Evolutionary conservation across 2,797 vertebrate genomes (phyloP).

Genomic region (Pterois miles): DNA sequence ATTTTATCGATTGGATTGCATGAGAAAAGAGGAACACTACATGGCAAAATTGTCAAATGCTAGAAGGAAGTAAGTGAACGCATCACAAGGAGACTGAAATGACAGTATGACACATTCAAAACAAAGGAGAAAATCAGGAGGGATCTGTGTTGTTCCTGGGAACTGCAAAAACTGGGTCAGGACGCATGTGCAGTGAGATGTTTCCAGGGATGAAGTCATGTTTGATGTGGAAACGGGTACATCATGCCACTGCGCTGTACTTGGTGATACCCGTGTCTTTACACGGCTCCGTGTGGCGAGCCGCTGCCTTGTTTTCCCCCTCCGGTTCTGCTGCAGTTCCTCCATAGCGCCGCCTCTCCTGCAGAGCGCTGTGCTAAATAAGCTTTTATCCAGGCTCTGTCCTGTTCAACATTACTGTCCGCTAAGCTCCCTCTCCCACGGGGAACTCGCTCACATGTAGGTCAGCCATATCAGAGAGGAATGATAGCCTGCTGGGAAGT

Average conservation of each 20-base stretch:
- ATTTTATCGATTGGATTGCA: neutral
- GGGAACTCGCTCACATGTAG: slow-evolving; percentile 68
- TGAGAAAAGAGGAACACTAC: neutral
- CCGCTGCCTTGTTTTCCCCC: slow-evolving; percentile 6
- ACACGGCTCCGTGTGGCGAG: slow-evolving; percentile 13
- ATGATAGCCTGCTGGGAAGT: slow-evolving; percentile 48
- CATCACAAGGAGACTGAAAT: slow-evolving; percentile 1
- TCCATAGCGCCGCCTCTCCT: slow-evolving; percentile 58
- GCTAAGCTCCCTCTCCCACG: slow-evolving; percentile 42
- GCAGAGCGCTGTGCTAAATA: slow-evolving; percentile 56
- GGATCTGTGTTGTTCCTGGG: neutral
- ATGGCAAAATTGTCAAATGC: neutral
- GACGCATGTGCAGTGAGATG: slow-evolving; percentile 31
- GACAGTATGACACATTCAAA: slow-evolving; percentile 24
- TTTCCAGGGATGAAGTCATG: neutral
- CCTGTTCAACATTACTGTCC: slow-evolving; percentile 31
- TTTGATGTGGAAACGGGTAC: slow-evolving; percentile 23
- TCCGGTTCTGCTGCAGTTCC: slow-evolving; percentile 38
- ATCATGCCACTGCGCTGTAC: slow-evolving; percentile 18
- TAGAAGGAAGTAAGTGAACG: slow-evolving; percentile 9
- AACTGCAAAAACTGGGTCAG: slow-evolving; percentile 40
- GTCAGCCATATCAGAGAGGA: slow-evolving; percentile 69
- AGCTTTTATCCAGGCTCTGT: slow-evolving; percentile 43
- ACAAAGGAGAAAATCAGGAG: slow-evolving; percentile 3
- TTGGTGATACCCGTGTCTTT: slow-evolving; percentile 1